phyloP scores from a whole-genome alignment of 2,888 invertebrate genomes.

The Brachyptera risi region DNA sequence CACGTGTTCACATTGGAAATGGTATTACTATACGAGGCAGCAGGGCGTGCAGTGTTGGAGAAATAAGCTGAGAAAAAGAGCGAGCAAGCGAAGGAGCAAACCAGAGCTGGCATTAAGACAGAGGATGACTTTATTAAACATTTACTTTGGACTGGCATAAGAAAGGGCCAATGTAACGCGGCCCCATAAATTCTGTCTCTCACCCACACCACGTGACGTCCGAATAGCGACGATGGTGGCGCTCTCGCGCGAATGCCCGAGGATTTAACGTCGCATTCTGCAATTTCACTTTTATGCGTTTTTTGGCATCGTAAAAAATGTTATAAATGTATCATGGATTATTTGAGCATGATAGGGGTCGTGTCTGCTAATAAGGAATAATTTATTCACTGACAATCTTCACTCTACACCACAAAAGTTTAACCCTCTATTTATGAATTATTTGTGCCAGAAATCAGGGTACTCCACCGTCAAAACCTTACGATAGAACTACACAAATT shows the following conservation, averaged over 20 bases:
- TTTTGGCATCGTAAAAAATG: background rate
- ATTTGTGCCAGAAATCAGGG: no score
- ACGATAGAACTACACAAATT: no score
- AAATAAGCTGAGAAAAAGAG: background rate
- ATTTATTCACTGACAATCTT: no score
- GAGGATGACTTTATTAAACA: conserved; percentile 21
- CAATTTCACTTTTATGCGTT: background rate
- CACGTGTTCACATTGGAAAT: conserved; percentile 14
- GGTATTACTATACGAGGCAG: background rate
- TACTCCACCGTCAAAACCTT: no score
- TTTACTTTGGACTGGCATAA: conserved; percentile 21
- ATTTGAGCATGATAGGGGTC: background rate
- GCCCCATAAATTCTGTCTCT: conserved; percentile 14
- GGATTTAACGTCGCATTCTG: conserved; percentile 10
- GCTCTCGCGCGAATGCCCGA: conserved; percentile 1
- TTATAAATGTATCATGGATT: conserved; percentile 6
- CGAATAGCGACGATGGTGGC: background rate
- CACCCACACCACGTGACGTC: background rate
- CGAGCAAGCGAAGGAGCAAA: background rate
- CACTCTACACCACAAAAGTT: no score
- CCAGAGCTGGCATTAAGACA: conserved; percentile 10
- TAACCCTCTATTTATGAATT: no score
- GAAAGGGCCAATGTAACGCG: conserved; percentile 15
- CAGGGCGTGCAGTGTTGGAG: background rate
- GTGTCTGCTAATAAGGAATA: no score